Percentiles rank a stretch among this genome's conserved stretches.
phyloP scores from a whole-genome alignment of 2,113 vertebrate genomes.

The Heliornis fulica region DNA sequence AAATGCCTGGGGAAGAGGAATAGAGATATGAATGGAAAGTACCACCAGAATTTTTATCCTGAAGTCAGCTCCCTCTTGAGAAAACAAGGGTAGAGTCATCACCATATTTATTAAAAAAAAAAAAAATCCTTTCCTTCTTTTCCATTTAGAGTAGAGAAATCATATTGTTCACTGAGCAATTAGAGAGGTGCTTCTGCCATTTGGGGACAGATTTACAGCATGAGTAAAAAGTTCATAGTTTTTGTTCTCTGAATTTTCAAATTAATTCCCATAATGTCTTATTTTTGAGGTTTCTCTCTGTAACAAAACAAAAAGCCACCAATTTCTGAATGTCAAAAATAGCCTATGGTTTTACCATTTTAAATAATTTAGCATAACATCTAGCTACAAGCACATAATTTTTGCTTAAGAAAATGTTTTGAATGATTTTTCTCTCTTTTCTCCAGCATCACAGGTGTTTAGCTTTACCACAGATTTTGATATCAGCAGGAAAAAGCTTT shows the following conservation, averaged over 20 bases:
- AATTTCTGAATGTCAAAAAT: neutral
- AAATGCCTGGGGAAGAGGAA: neutral
- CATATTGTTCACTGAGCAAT: neutral
- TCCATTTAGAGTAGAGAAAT: neutral
- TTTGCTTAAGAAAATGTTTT: neutral
- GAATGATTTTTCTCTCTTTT: neutral
- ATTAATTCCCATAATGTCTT: neutral
- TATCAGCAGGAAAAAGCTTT: neutral
- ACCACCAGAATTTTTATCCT: neutral
- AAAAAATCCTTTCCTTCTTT: neutral
- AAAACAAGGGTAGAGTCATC: neutral
- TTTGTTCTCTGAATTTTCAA: neutral
- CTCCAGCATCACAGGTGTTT: neutral
- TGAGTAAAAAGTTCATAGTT: slow-evolving; percentile 8
- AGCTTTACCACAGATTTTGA: neutral
- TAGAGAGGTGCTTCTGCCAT: neutral
- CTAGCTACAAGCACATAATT: neutral
- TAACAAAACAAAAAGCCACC: neutral
- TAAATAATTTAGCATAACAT: neutral
- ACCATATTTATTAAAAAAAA: neutral
- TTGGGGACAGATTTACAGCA: neutral
- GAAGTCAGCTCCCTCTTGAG: neutral
- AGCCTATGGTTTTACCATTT: neutral
- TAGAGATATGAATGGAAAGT: neutral
- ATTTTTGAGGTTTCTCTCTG: neutral